Conservation (phyloP, 1,140 invertebrate genomes). For the Bombus confusus region DNA sequence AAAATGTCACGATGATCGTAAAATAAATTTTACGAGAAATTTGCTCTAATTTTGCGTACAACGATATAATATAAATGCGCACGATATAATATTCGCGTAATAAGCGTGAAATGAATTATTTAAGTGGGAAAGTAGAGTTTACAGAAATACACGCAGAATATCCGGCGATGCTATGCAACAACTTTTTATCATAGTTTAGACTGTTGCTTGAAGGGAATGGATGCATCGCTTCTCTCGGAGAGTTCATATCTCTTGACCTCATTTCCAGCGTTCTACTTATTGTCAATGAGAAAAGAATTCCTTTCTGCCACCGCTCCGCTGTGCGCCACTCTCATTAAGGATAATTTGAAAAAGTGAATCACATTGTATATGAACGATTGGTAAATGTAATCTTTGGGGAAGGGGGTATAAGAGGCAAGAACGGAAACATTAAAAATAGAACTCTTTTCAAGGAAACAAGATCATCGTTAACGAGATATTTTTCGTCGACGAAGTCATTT, state of each 20-base stretch:
- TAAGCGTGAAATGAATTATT: neutral
- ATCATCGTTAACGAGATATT: neutral
- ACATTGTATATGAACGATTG: neutral
- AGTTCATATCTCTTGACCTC: constrained; percentile 47
- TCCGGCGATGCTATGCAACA: neutral
- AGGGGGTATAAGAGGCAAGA: neutral
- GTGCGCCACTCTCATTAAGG: neutral
- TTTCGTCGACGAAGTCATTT: no score
- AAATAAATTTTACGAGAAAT: neutral
- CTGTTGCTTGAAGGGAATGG: neutral
- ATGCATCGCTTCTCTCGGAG: neutral
- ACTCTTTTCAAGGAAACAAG: neutral
- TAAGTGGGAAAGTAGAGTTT: neutral
- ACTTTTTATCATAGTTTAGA: neutral
- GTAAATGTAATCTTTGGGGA: neutral
- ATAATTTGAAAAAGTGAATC: constrained; percentile 4
- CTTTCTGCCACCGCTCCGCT: neutral
- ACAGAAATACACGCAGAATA: no score
- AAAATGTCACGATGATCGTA: no score
- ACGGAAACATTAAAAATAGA: neutral
- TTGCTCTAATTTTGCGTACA: neutral
- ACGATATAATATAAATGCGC: neutral
- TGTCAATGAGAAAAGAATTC: constrained; percentile 39
- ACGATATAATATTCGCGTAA: neutral
- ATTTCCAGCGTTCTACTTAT: constrained; percentile 38